Evolutionary conservation across 2,888 invertebrate genomes (phyloP).

Genomic region (Sthenelais limicola): DNA sequence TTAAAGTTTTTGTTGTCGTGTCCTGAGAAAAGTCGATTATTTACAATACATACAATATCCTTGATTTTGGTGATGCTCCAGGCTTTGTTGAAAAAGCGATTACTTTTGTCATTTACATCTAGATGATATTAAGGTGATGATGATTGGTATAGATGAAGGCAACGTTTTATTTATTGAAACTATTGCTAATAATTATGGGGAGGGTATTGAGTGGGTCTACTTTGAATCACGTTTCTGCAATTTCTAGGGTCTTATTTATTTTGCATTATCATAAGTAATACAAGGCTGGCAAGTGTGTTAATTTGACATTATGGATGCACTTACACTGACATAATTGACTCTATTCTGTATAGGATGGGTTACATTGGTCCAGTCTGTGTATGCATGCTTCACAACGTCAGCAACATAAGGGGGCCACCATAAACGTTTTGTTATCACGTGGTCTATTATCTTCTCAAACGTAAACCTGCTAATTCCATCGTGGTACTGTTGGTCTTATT

Average conservation of each 20-base stretch:
- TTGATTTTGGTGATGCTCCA: too few relatives aligned
- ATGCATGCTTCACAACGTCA: conserved; percentile 33
- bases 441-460: conserved; percentile 38
- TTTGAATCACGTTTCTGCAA: too few relatives aligned
- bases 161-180: too few relatives aligned
- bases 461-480: conserved; percentile 44
- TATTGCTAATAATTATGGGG: too few relatives aligned
- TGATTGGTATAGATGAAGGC: too few relatives aligned
- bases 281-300: background rate
- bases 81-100: too few relatives aligned
- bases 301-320: background rate
- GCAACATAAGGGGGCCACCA: conserved; percentile 43
- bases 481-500: conserved; percentile 17
- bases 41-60: too few relatives aligned
- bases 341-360: conserved; percentile 36
- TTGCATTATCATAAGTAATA: background rate
- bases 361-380: conserved; percentile 45
- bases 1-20: too few relatives aligned
- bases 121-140: too few relatives aligned
- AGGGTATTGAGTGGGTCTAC: too few relatives aligned
- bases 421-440: conserved; percentile 45
- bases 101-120: too few relatives aligned
- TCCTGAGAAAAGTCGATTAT: too few relatives aligned
- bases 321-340: conserved; percentile 38
- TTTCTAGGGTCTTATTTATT: background rate